phyloP scores from a whole-genome alignment of 2,113 vertebrate genomes.

The Morone chrysops region DNA sequence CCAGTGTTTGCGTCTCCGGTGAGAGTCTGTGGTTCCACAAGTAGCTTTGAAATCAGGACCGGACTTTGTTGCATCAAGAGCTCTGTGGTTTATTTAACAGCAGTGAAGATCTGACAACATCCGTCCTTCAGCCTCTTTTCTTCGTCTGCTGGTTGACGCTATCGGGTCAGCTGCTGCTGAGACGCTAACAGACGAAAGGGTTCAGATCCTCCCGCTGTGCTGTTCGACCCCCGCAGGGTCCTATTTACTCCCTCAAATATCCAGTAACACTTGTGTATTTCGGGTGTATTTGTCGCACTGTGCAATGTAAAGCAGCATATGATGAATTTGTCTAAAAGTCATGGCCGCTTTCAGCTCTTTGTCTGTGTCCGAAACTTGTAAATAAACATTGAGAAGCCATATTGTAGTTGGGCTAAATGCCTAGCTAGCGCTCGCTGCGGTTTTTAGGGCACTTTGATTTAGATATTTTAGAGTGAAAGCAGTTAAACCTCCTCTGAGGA shows the following conservation, averaged over 20 bases:
- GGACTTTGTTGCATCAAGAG: neutral
- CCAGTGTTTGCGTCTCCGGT: too few species aligned
- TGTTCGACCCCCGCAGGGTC: neutral
- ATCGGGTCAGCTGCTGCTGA: neutral
- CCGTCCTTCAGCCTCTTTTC: neutral
- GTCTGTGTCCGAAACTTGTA: slow-evolving; percentile 44
- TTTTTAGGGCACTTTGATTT: slow-evolving; percentile 48
- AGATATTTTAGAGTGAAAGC: slow-evolving; percentile 17
- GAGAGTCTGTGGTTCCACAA: neutral
- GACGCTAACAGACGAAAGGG: neutral
- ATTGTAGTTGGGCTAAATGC: slow-evolving; percentile 18
- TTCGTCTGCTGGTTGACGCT: neutral
- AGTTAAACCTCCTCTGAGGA: neutral
- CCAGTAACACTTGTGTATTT: slow-evolving; percentile 7
- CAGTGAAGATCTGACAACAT: neutral
- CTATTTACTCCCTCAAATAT: slow-evolving; percentile 34
- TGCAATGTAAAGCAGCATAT: slow-evolving; percentile 22
- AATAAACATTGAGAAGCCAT: slow-evolving; percentile 69
- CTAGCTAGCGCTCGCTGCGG: slow-evolving; percentile 34
- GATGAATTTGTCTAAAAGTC: slow-evolving; percentile 13
- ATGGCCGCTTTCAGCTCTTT: slow-evolving; percentile 17
- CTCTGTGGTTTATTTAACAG: neutral
- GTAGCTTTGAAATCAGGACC: neutral
- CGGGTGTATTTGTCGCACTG: slow-evolving; percentile 18
- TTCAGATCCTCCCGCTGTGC: neutral